A percentile compares a stretch with the other conserved stretches of the same genome.
Evolutionary conservation across 1,140 invertebrate genomes (phyloP).

Genomic region (Araneus ventricosus): DNA sequence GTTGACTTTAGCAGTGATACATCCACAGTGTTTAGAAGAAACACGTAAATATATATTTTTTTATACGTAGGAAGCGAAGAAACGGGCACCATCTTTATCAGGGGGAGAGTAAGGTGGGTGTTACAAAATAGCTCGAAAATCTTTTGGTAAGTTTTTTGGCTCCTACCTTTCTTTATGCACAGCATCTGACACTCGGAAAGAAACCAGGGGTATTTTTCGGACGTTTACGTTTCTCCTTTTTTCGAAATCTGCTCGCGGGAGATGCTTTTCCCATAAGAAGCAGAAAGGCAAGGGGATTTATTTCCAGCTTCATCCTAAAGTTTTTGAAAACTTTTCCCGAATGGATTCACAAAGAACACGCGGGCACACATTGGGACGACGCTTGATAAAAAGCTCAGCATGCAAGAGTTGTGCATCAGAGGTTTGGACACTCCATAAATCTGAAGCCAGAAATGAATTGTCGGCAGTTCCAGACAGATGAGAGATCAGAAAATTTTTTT

Average conservation of each 20-base stretch:
- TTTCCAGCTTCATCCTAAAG: not conserved
- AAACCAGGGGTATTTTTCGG: slow-evolving; percentile 45
- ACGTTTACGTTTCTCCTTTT: slow-evolving; percentile 8
- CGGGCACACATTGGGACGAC: not conserved
- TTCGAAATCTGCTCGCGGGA: not conserved
- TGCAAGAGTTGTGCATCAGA: too few species aligned
- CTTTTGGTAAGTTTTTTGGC: slow-evolving; percentile 26
- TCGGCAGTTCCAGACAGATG: too few species aligned
- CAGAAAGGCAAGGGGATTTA: not conserved
- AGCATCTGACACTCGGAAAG: slow-evolving; percentile 33
- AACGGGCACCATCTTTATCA: not conserved
- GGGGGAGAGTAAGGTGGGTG: too few species aligned
- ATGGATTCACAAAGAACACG: not conserved
- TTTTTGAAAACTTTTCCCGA: not conserved
- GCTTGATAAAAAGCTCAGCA: too few species aligned
- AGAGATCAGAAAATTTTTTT: too few species aligned
- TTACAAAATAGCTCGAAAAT: slow-evolving; percentile 31
- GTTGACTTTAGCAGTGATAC: slow-evolving; percentile 48
- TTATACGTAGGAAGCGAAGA: too few species aligned
- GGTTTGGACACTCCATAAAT: too few species aligned
- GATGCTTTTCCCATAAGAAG: not conserved
- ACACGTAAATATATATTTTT: slow-evolving; percentile 45
- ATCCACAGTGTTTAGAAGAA: slow-evolving; percentile 21
- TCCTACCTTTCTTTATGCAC: slow-evolving; percentile 6
- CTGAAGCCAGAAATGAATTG: too few species aligned